These are phyloP conservation scores for Myioborus miniatus DNA, from an alignment of 2,797 vertebrate genomes.

Conservation along the genomic window DNA sequence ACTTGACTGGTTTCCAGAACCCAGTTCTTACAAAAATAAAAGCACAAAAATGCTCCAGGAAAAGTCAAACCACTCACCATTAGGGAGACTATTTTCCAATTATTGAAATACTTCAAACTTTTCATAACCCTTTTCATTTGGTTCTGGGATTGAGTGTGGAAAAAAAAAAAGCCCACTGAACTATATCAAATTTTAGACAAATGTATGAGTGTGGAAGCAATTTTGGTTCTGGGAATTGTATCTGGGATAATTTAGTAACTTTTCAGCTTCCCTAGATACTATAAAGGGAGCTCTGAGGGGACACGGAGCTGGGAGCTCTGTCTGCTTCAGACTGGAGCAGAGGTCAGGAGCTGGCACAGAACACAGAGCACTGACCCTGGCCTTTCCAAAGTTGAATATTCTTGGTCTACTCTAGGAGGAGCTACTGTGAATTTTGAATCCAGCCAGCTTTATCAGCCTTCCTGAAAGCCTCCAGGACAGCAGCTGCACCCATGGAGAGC, in stretches of 20 bases:
- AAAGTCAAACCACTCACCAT: not conserved
- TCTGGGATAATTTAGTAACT: conserved; percentile 14
- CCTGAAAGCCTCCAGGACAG: not conserved
- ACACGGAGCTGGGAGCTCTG: not conserved
- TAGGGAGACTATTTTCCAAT: not conserved
- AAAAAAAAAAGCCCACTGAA: not conserved
- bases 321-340: not conserved
- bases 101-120: not conserved
- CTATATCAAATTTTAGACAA: not conserved
- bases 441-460: not conserved
- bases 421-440: not conserved
- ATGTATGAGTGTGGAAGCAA: not conserved
- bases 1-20: conserved; percentile 39
- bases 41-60: not conserved
- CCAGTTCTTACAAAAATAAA: conserved; percentile 36
- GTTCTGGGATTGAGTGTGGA: not conserved
- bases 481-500: not conserved
- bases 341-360: not conserved
- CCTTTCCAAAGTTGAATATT: not conserved
- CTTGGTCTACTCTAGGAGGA: not conserved
- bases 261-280: not conserved
- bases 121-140: not conserved
- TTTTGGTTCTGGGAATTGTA: not conserved
- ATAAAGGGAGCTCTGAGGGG: not conserved
- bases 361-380: not conserved